Base-by-base conservation (phyloP, 2,797 vertebrate species). In the Tachyglossus aculeatus region DNA sequence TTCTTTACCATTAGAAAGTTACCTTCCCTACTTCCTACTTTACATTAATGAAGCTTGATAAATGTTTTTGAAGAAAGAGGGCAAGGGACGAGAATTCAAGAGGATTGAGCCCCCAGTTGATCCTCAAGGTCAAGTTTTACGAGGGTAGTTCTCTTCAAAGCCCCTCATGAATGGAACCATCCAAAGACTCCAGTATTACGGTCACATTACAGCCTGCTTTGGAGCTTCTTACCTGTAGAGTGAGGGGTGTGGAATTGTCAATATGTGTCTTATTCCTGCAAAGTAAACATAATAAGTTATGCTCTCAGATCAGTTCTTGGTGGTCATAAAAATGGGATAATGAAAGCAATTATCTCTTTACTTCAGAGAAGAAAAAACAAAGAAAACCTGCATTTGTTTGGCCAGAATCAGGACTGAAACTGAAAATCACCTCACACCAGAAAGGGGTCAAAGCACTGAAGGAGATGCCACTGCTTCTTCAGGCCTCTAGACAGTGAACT, bases 11-110 rank as follows among this genome's bases (percentile, higher is more conserved):
- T n/a, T 59, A 54, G 7, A 12, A 6, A 12, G 4, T 14, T 45
- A 19, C 43, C 52, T 21, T 53, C 57, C 19, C 31, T n/a, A 47
- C 12, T 22, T 57, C 64, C 43, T 78, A 13, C 47, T 64, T 55
- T 76, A 33, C 69, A 24, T 50, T 33, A 77, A 73, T 55, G 19
- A 31, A 44, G 18, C 27, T 45, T 38, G 36, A 74, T 64, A 31
- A 3, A 41, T 13, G 3, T 4, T 41, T 38, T 27, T 18, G 18
- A 71, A 48, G 13, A 24, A 57, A 53, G 44, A 62, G 4, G 31
- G 25, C 37, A 7, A 52, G 34, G 3, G 21, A 36, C n/a, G 51
- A 12, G 27, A 22, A 3, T 1, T 8, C 18, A 5, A 56, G n/a
- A 18, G 13, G 9, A 6, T 25, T 3, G 8, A 48, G 3, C 25